Conservation (phyloP, 2,888 invertebrate genomes). For the Melieria omissa region DNA sequence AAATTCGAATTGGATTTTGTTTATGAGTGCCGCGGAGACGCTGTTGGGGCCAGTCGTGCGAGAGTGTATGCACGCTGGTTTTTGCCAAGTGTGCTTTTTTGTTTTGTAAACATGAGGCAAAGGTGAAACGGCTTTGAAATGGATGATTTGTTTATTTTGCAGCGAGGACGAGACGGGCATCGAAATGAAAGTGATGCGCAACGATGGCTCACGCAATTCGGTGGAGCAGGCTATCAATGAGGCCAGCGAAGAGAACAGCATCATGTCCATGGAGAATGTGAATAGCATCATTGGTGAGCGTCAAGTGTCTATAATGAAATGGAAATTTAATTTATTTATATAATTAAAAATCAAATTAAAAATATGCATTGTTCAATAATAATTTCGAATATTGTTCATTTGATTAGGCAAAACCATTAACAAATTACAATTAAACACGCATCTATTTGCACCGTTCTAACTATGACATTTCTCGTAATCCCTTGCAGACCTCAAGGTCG, state of each 20-base stretch:
- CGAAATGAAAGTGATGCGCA: constrained; percentile 80
- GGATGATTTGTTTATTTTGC: constrained; percentile 36
- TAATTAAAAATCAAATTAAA: background rate
- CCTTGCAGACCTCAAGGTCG: constrained; percentile 84
- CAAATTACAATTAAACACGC: background rate
- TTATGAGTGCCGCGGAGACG: too few species aligned
- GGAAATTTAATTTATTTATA: background rate
- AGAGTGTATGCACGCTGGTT: too few species aligned
- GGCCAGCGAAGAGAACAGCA: constrained; percentile 66
- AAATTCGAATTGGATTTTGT: too few species aligned
- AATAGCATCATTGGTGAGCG: constrained; percentile 75
- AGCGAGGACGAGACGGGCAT: constrained; percentile 85
- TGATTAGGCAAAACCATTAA: background rate
- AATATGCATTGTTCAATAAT: background rate
- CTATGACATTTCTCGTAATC: background rate
- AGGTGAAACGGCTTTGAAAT: too few species aligned
- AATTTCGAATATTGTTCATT: background rate
- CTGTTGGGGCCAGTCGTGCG: too few species aligned
- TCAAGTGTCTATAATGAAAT: constrained; percentile 36
- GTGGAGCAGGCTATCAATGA: constrained; percentile 70
- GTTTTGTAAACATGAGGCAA: too few species aligned
- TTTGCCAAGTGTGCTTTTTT: too few species aligned
- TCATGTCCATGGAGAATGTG: constrained; percentile 69
- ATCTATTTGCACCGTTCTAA: too few species aligned
- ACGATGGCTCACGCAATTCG: constrained; percentile 73